Evolutionary conservation across 2,797 vertebrate species (phyloP), one percentile per base, ranked within the genome.

Genomic region (Austrolebias charrua): DNA sequence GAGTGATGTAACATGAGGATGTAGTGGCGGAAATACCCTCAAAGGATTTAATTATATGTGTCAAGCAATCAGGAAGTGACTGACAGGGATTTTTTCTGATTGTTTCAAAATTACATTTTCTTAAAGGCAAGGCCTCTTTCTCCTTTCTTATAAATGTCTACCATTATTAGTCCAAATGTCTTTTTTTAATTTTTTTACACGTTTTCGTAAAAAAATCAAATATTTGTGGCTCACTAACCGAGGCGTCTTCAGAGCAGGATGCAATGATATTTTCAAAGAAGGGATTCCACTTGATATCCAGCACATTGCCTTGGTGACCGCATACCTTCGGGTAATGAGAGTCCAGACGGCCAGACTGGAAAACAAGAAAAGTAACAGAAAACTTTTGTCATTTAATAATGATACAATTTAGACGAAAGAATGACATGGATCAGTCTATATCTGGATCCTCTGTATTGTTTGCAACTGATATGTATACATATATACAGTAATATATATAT

Each of bases 231-330:
- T 55, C 6, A 89, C 95, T 96, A 78, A 95, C 98, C 51, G 98
- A 98, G 0, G 95, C 93, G 86, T 99, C 98, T 76, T 99, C 98
- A 0, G 98, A 99, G 88, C 98, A 99, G 0, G 98, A 99, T 0
- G 98, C 98, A 0, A 99, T 93, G 87, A 99, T 91, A 90, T 98
- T 98, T 72, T 99, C 96, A 57, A 97, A 95, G 88, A 99, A 99
- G 12, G 98, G 98, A 47, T 98, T 99, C 98, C 98, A 99, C 75
- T 99, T 99, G 92, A 99, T 97, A 60, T 99, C 98, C 84, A 99
- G 91, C 16, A 99, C 97, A 0, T 98, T 98, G 60, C 98, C 96
- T 64, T 98, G 97, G 89, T 99, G 98, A 1, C 98, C 98, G 0
- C 97, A 99, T 29, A 99, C 94, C 77, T 97, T 98, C 49, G 97